Percentiles rank a stretch among this genome's conserved stretches.
phyloP scores from a whole-genome alignment of 2,888 invertebrate genomes.

The Dinocampus coccinellae region DNA sequence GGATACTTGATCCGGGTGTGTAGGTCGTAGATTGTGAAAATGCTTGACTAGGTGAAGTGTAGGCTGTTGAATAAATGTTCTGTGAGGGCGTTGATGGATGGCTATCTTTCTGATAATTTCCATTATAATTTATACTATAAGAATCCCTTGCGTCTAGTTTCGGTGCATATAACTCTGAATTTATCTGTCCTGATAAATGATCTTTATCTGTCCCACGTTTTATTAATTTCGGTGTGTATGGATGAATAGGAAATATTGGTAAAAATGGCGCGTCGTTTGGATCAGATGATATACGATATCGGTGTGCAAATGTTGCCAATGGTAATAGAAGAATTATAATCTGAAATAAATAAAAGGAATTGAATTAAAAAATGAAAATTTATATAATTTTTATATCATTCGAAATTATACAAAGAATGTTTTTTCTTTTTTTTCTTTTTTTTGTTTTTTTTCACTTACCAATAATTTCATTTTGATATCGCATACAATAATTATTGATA shows the following conservation, averaged over 20 bases:
- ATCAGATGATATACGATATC: slow-evolving; percentile 48
- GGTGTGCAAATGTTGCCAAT: slow-evolving; percentile 55
- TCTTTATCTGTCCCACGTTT: slow-evolving; percentile 61
- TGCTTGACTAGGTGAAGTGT: neutral
- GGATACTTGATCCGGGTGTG: slow-evolving; percentile 24
- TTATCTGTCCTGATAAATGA: slow-evolving; percentile 47
- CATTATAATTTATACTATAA: slow-evolving; percentile 51
- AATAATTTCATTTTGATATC: slow-evolving; percentile 45
- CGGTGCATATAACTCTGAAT: slow-evolving; percentile 59
- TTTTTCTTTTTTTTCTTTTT: no score
- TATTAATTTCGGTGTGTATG: slow-evolving; percentile 63
- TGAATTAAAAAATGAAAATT: neutral
- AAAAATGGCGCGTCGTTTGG: slow-evolving; percentile 65
- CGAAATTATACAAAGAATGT: no score
- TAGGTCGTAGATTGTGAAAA: slow-evolving; percentile 25
- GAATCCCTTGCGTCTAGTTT: slow-evolving; percentile 60
- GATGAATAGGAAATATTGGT: slow-evolving; percentile 63
- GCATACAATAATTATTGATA: neutral
- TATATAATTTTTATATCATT: neutral
- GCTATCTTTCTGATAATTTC: slow-evolving; percentile 51
- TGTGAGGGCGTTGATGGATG: neutral
- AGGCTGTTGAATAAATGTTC: neutral
- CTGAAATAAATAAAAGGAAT: slow-evolving; percentile 53
- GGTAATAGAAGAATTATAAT: slow-evolving; percentile 55
- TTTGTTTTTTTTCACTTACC: slow-evolving; percentile 52